These are phyloP conservation scores for Drosophila diplacantha DNA, from an alignment of 2,888 invertebrate species.

Conservation along the genomic window DNA sequence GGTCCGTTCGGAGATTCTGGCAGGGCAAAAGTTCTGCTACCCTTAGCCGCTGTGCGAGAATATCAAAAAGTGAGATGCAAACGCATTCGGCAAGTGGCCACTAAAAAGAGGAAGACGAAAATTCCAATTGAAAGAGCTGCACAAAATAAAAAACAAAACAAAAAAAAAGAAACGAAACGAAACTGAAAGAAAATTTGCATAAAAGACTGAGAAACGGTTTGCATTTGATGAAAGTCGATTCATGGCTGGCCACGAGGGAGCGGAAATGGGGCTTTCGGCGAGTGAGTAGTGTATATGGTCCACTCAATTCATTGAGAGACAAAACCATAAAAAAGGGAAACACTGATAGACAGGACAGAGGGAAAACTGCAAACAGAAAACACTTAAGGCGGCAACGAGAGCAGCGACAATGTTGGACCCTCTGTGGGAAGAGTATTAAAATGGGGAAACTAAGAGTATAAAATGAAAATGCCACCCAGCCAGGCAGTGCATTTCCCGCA, in stretches of 20 bases:
- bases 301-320: constrained; percentile 59
- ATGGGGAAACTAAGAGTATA: constrained; percentile 15
- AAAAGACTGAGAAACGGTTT: constrained; percentile 50
- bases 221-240: constrained; percentile 60
- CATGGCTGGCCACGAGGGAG: constrained; percentile 32
- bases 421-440: constrained; percentile 11
- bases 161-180: background rate
- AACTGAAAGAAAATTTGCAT: constrained; percentile 45
- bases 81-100: constrained; percentile 36
- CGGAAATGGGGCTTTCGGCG: constrained; percentile 5
- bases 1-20: constrained; percentile 1
- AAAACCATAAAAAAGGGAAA: constrained; percentile 17
- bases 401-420: constrained; percentile 46
- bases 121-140: constrained; percentile 31
- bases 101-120: constrained; percentile 32
- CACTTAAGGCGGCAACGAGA: constrained; percentile 52
- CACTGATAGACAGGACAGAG: constrained; percentile 5
- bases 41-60: constrained; percentile 3
- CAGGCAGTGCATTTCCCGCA: background rate
- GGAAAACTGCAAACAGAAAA: constrained; percentile 45
- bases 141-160: constrained; percentile 3
- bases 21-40: constrained; percentile 11
- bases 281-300: constrained; percentile 14
- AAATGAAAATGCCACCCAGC: constrained; percentile 46
- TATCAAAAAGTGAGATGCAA: constrained; percentile 39